Base-by-base conservation (phyloP, 2,797 vertebrate genomes). In the Diglossa cyanea region DNA sequence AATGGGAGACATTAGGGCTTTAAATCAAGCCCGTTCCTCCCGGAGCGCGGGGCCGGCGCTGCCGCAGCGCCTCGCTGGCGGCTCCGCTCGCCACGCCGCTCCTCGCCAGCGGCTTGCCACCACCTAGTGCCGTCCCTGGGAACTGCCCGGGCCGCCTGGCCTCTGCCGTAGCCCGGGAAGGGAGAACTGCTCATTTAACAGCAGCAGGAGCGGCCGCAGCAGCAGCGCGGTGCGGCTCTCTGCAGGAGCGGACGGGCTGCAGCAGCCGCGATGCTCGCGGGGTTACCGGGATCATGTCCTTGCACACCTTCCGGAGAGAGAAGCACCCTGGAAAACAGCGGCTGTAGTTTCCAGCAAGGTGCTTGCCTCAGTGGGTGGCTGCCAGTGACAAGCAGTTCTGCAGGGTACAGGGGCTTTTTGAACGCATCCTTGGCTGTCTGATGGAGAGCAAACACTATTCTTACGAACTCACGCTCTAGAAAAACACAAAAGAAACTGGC, bases 81-180 rank as follows among this genome's bases (percentile, higher is more conserved):
- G 54, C 45, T 23, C 39, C 6, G 18, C 75, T 90, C 50, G 40
- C 78, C 28, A 5, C 45, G 26, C 25, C 9, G 9, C 47, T 96
- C 95, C 85, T 86, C 86, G 96, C 97, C 97, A 83, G 92, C 65
- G 61, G 51, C 88, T 61, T 85, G 96, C 98, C 98, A 98, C 97
- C 98, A 98, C 97, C 98, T 98, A 96, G 97, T 88, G 98, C 93
- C 85, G 3, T 5, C 10, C 1, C 13, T 1, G 44, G 61, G 95
- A 47, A 96, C 31, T 93, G 93, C 89, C 72, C 37, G 30, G n/a
- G 28, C 61, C 63, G 14, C 42, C 2, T 3, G 65, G 54, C 45
- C 25, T 19, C 53, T 4, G 76, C 11, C 19, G n/a, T 31, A 53
- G 33, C 60, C 28, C 16, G 26, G 9, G 2, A 20, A 28, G 35